These are phyloP conservation scores for Malurus melanocephalus DNA, from an alignment of 2,113 vertebrate species.

Conservation along the genomic window DNA sequence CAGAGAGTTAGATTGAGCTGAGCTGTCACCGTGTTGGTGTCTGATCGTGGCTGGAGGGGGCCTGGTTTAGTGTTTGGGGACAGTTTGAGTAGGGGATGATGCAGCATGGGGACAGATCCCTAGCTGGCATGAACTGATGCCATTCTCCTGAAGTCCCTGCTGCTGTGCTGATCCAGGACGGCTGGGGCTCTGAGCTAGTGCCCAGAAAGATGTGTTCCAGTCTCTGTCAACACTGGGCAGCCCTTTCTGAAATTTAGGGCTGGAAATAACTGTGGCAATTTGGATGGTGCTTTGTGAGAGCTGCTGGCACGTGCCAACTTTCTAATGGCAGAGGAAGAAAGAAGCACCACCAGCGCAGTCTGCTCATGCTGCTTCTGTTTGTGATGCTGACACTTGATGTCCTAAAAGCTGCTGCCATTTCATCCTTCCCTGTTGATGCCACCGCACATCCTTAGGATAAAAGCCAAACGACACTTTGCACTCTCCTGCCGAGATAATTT, in stretches of 20 bases:
- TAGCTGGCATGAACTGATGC: neutral
- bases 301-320: neutral
- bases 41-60: neutral
- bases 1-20: neutral
- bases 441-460: neutral
- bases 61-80: neutral
- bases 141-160: neutral
- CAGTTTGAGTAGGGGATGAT: neutral
- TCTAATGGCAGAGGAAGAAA: constrained; percentile 38
- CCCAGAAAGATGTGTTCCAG: neutral
- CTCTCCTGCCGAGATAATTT: neutral
- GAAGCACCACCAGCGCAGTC: neutral
- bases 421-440: neutral
- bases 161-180: neutral
- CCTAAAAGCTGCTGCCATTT: constrained; percentile 1
- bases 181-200: neutral
- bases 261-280: neutral
- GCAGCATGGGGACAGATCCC: neutral
- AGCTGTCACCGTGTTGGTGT: neutral
- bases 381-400: constrained; percentile 6
- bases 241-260: neutral
- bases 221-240: neutral
- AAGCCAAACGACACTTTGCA: neutral
- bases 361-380: constrained; percentile 8
- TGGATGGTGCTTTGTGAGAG: neutral